A percentile compares a stretch with the other conserved stretches of the same genome.
These are phyloP conservation scores for Tipula unca DNA, from an alignment of 2,888 invertebrate species.

Conservation along the genomic window DNA sequence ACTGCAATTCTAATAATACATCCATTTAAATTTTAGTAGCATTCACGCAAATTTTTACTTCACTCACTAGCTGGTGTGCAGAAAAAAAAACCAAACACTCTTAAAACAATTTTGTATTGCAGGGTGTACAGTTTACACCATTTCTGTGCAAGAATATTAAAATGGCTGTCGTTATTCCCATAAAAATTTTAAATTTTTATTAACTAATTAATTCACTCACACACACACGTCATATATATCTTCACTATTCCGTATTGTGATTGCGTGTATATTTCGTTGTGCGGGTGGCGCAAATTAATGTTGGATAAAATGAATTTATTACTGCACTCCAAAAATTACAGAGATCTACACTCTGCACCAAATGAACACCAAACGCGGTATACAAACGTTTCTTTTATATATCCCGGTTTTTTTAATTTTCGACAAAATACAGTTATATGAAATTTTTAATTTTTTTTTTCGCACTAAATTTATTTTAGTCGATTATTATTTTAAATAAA, in stretches of 20 bases:
- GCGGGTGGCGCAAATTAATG: neutral
- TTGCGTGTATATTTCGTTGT: neutral
- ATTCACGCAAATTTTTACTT: neutral
- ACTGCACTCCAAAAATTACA: neutral
- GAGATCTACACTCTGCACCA: neutral
- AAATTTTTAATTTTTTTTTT: neutral
- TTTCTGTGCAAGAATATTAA: neutral
- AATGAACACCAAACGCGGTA: neutral
- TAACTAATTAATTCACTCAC: neutral
- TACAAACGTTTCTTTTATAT: neutral
- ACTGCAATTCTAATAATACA: neutral
- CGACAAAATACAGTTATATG: neutral
- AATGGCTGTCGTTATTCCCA: neutral
- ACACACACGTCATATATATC: neutral
- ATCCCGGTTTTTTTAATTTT: neutral
- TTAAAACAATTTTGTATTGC: neutral
- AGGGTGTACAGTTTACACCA: neutral
- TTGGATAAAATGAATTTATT: neutral
- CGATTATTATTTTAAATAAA: neutral
- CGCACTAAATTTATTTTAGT: neutral
- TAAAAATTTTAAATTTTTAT: neutral
- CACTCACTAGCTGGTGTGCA: neutral
- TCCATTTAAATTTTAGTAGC: neutral
- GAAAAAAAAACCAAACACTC: neutral
- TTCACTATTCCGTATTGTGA: neutral